Evolutionary conservation across 2,888 invertebrate species (phyloP).

Genomic region (Caenorhabditis afra): DNA sequence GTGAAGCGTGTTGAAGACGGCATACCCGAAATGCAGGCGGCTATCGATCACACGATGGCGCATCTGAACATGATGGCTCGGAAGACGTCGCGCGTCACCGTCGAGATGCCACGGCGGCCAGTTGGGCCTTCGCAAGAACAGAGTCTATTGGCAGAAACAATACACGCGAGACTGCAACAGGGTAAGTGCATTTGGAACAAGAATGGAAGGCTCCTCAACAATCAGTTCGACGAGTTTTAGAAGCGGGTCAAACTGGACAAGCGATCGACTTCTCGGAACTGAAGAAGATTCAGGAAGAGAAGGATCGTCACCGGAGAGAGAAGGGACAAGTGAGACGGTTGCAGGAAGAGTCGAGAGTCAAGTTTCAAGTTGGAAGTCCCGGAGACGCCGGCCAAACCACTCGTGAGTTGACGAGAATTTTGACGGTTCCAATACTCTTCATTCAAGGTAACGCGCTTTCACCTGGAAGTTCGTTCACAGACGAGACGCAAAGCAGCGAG

Average conservation of each 20-base stretch:
- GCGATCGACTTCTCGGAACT: conserved; percentile 42
- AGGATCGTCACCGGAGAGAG: conserved; percentile 4
- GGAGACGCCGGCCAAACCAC: conserved; percentile 14
- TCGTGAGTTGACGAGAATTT: not conserved
- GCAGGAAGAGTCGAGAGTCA: conserved; percentile 36
- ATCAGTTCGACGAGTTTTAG: conserved; percentile 32
- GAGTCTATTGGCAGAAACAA: conserved; percentile 6
- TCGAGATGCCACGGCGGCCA: conserved; percentile 33
- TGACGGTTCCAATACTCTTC: not conserved
- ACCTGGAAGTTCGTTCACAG: conserved; percentile 33
- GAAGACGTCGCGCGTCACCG: conserved; percentile 22
- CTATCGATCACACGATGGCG: conserved; percentile 41
- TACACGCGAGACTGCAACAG: conserved; percentile 29
- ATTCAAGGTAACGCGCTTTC: conserved; percentile 29
- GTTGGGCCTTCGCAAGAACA: conserved; percentile 29
- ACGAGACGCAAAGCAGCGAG: conserved; percentile 41
- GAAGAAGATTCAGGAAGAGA: conserved; percentile 21
- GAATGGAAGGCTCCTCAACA: conserved; percentile 2
- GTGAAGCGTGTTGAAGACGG: conserved; percentile 81
- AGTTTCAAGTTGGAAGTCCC: conserved; percentile 55
- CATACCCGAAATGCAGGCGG: conserved; percentile 44
- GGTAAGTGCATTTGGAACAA: conserved; percentile 5
- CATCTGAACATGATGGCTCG: conserved; percentile 38
- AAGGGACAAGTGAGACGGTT: conserved; percentile 11
- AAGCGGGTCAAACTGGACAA: not conserved